Evolutionary conservation across 1,140 invertebrate genomes (phyloP).

Genomic region (Glomeris maerens): DNA sequence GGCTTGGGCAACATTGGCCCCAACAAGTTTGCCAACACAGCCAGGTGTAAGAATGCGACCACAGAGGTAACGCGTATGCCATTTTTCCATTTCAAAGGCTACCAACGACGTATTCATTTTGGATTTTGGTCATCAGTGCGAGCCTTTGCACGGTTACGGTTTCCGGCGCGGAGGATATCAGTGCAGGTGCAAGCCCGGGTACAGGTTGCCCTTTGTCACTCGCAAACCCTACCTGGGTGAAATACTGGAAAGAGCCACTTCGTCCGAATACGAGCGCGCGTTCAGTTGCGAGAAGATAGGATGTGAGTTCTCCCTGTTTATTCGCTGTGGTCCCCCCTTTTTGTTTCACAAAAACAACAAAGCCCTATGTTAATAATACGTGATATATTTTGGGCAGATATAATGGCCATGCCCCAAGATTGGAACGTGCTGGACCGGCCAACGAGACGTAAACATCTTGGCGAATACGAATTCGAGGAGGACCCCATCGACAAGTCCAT

Average conservation of each 20-base stretch:
- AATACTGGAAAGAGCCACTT: conserved; percentile 79
- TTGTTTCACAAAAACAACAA: not conserved
- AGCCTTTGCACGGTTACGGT: conserved; percentile 89
- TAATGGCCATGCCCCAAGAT: conserved; percentile 3
- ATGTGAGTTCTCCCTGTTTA: conserved; percentile 48
- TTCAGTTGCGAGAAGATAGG: conserved; percentile 85
- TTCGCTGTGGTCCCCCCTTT: conserved; percentile 1
- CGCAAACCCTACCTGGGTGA: conserved; percentile 81
- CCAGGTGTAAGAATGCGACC: conserved; percentile 79
- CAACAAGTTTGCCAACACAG: conserved; percentile 79
- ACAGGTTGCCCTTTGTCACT: conserved; percentile 67
- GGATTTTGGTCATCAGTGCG: conserved; percentile 49
- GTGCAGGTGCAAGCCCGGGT: conserved; percentile 81
- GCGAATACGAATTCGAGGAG: not conserved
- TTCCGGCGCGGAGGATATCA: conserved; percentile 91
- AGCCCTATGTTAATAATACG: not conserved
- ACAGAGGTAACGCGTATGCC: conserved; percentile 64
- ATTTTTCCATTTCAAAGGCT: not conserved
- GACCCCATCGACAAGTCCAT: not conserved
- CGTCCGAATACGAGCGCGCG: conserved; percentile 77
- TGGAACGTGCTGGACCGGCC: not conserved
- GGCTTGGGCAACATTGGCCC: conserved; percentile 73
- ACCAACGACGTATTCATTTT: not conserved
- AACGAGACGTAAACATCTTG: conserved; percentile 1
- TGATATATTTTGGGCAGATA: not conserved